Evolutionary conservation across 2,888 invertebrate genomes (phyloP).

Genomic region (Pristionchus maxplancki): DNA sequence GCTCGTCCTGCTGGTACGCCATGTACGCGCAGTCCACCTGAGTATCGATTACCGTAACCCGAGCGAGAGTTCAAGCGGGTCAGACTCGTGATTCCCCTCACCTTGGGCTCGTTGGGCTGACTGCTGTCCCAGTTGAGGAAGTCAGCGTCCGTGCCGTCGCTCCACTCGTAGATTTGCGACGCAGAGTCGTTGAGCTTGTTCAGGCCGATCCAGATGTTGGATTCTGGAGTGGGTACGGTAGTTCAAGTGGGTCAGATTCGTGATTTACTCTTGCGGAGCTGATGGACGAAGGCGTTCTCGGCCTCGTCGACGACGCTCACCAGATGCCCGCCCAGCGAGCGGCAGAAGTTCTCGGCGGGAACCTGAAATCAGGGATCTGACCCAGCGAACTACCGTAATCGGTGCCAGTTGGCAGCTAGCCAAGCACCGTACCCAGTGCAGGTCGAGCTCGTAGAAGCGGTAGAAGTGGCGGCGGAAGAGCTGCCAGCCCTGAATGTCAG

Average conservation of each 20-base stretch:
- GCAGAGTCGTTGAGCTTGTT: constrained; percentile 69
- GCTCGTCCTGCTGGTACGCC: constrained; percentile 74
- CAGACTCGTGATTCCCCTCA: neutral
- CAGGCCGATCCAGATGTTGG: constrained; percentile 75
- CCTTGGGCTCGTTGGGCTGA: constrained; percentile 73
- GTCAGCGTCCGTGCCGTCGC: constrained; percentile 64
- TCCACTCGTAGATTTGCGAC: constrained; percentile 72
- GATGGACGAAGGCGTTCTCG: constrained; percentile 73
- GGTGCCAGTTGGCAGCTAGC: neutral
- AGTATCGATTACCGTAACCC: neutral
- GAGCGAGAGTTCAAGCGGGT: neutral
- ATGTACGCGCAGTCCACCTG: constrained; percentile 74
- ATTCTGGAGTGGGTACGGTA: constrained; percentile 61
- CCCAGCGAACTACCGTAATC: neutral
- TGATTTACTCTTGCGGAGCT: constrained; percentile 69
- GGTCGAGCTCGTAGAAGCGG: constrained; percentile 71
- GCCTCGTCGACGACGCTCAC: constrained; percentile 69
- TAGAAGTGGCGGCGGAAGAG: constrained; percentile 72
- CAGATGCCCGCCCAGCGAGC: constrained; percentile 73
- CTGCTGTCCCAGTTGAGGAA: constrained; percentile 74
- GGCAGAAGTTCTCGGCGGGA: constrained; percentile 75
- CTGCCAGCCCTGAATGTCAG: constrained; percentile 67
- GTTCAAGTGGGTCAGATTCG: neutral
- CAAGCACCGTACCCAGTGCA: constrained; percentile 71
- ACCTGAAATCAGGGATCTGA: constrained; percentile 51